These are phyloP conservation scores for Cossypha polioptera DNA, from an alignment of 2,797 vertebrate species.

Conservation along the genomic window DNA sequence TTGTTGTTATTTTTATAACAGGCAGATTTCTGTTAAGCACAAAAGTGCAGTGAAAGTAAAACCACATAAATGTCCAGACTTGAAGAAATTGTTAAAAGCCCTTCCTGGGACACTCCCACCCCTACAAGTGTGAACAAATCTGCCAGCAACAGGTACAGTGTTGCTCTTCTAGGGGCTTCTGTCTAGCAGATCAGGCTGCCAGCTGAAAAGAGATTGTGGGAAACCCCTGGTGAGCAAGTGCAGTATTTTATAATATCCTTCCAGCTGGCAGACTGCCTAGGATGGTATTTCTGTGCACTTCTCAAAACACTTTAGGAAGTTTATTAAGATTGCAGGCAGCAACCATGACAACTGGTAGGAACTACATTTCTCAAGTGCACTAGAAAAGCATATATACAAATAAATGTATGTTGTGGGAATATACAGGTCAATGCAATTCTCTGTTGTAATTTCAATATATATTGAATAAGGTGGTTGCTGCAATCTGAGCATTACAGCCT, in stretches of 20 bases:
- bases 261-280: constrained; percentile 54
- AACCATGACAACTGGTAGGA: constrained; percentile 58
- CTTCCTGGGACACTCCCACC: not conserved
- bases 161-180: not conserved
- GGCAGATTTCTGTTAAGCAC: not conserved
- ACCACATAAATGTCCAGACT: not conserved
- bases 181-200: constrained; percentile 37
- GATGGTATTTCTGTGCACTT: constrained; percentile 24
- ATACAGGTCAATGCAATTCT: not conserved
- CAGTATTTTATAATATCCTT: constrained; percentile 42
- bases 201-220: constrained; percentile 35
- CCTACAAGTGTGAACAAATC: not conserved
- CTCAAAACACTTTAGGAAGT: constrained; percentile 35
- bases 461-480: not conserved
- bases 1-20: not conserved
- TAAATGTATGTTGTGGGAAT: not conserved
- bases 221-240: constrained; percentile 55
- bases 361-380: not conserved
- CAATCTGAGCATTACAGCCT: not conserved
- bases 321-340: constrained; percentile 48
- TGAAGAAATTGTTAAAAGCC: constrained; percentile 1
- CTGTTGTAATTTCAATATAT: not conserved
- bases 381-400: constrained; percentile 24
- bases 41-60: not conserved
- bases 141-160: constrained; percentile 18